phyloP scores from a whole-genome alignment of 2,113 vertebrate genomes.

The Eclectus roratus region DNA sequence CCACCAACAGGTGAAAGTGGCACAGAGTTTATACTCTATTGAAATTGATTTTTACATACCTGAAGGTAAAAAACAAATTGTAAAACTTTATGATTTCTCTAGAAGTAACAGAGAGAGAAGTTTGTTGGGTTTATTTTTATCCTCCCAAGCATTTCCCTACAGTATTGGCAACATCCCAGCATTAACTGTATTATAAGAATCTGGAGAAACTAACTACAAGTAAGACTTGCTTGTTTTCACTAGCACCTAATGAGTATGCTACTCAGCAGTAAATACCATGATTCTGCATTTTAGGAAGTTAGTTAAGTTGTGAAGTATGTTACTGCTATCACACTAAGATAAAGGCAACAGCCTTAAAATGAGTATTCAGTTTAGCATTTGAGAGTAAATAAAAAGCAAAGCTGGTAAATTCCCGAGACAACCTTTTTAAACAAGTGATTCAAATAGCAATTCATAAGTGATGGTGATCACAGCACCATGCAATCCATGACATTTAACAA shows the following conservation, averaged over 20 bases:
- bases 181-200: background rate
- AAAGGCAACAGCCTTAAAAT: background rate
- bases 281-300: background rate
- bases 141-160: background rate
- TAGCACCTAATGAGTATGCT: background rate
- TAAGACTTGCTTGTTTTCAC: background rate
- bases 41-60: background rate
- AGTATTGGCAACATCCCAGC: background rate
- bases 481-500: background rate
- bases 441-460: background rate
- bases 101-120: background rate
- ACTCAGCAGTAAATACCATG: background rate
- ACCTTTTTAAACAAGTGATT: background rate
- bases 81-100: background rate
- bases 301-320: background rate
- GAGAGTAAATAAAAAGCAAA: background rate
- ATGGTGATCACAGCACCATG: background rate
- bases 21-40: background rate
- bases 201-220: background rate
- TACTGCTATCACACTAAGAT: background rate
- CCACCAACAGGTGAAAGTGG: background rate
- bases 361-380: background rate
- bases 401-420: background rate
- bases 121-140: background rate
- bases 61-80: background rate